Conservation (phyloP, 2,888 invertebrate genomes). For the Slavum lentiscoides region DNA sequence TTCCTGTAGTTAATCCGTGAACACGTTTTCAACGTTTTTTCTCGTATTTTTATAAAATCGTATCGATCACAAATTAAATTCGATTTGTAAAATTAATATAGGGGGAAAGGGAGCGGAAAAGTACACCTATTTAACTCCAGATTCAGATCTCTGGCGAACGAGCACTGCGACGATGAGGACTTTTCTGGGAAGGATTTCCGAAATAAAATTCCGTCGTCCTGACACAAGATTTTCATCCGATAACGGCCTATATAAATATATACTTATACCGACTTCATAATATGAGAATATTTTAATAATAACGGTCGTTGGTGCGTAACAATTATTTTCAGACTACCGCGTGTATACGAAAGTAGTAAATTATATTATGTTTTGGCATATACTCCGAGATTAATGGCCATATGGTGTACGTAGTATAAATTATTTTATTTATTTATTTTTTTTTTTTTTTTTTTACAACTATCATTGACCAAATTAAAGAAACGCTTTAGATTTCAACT, state of each 20-base stretch:
- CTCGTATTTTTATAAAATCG: too few relatives aligned
- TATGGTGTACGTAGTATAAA: not conserved
- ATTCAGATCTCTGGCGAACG: not conserved
- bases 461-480: constrained; percentile 27
- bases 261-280: not conserved
- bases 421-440: too few relatives aligned
- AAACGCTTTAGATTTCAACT: constrained; percentile 20
- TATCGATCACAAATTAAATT: too few relatives aligned
- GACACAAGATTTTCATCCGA: not conserved
- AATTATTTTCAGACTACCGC: not conserved
- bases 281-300: not conserved
- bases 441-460: constrained; percentile 9
- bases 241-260: not conserved
- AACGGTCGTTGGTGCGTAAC: not conserved
- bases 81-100: too few relatives aligned
- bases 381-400: constrained; percentile 8
- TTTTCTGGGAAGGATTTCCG: not conserved
- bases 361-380: constrained; percentile 37
- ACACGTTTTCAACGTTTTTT: too few relatives aligned
- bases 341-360: constrained; percentile 1
- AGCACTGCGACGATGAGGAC: not conserved
- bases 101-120: too few relatives aligned
- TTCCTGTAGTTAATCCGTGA: too few relatives aligned
- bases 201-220: not conserved
- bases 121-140: not conserved